A percentile compares a stretch with the other conserved stretches of the same genome.
Evolutionary conservation across 1,140 invertebrate genomes (phyloP).

Genomic region (Solenopsis invicta): DNA sequence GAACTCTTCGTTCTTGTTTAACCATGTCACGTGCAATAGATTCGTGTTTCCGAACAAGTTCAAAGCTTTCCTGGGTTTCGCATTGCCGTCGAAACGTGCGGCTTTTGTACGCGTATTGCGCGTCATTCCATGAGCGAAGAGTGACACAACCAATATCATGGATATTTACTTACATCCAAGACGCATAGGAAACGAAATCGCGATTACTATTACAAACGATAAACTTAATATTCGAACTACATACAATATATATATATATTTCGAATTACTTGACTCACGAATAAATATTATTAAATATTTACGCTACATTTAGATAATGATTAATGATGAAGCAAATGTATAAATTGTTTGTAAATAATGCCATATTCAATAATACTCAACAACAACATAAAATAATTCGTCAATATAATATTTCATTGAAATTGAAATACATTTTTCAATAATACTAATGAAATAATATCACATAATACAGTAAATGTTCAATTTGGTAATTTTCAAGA

Average conservation of each 20-base stretch:
- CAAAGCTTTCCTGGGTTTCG: constrained; percentile 49
- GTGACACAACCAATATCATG: neutral
- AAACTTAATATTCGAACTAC: constrained; percentile 11
- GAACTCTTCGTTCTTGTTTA: constrained; percentile 45
- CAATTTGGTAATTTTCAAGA: neutral
- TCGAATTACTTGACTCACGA: neutral
- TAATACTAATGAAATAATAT: neutral
- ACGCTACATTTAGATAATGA: neutral
- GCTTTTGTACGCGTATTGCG: constrained; percentile 38
- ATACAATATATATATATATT: neutral
- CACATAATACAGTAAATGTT: neutral
- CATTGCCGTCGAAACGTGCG: constrained; percentile 17
- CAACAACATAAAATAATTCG: neutral
- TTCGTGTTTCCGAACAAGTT: constrained; percentile 45
- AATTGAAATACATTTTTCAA: neutral
- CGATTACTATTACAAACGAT: neutral
- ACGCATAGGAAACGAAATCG: neutral
- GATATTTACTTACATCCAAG: constrained; percentile 2
- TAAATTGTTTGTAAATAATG: constrained; percentile 13
- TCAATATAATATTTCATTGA: neutral
- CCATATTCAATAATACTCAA: constrained; percentile 6
- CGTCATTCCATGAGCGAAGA: neutral
- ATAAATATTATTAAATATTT: constrained; percentile 24
- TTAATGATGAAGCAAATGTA: constrained; percentile 31
- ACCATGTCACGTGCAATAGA: constrained; percentile 21